Evolutionary conservation across 2,797 vertebrate species (phyloP), one percentile per base, ranked within the genome.

Genomic region (Cichlasoma orientale): DNA sequence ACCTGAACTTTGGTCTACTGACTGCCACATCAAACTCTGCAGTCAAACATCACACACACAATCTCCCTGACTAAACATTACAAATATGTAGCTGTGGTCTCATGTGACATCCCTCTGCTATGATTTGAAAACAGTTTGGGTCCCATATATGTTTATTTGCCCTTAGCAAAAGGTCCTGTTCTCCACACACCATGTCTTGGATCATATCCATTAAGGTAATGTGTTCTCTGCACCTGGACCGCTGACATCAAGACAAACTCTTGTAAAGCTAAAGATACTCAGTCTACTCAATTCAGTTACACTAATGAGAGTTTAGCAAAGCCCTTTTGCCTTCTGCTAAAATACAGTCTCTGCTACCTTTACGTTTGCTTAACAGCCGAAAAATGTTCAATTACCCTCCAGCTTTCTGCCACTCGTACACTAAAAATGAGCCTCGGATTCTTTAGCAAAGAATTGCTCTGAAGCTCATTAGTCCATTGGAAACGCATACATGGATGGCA

Each of bases 1-100:
- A 47, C 63, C 63, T 84, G 78, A 90, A 88, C 85, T 83, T 84
- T 81, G 84, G 47, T 75, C 75, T 2, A 14, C 73, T 54, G 74
- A 74, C 75, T 63, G 77, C 75, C 82, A 80, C 73, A 78, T 83
- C 70, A 61, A 61, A 72, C 83, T 71, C 38, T 50, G 59, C 77
- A 74, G 50, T 29, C 25, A 50, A 25, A 85, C 77, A 73, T 84
- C 82, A 82, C 50, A 78, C 61, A 31, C 47, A 53, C 50, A 59
- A 12, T 55, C 44, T 61, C 54, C 72, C 54, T 52, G 47, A 74
- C 68, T 74, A 12, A 79, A 71, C 73, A 74, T 16, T 9, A 77
- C 12, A 36, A 71, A 38, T 23, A 36, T 55, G 27, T 21, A 52
- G n/a, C 5, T 29, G n/a, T 52, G 29, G 47, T 63, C 58, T 75